Conservation (phyloP, 2,113 vertebrate genomes). For the Choloepus hoffmanni region DNA sequence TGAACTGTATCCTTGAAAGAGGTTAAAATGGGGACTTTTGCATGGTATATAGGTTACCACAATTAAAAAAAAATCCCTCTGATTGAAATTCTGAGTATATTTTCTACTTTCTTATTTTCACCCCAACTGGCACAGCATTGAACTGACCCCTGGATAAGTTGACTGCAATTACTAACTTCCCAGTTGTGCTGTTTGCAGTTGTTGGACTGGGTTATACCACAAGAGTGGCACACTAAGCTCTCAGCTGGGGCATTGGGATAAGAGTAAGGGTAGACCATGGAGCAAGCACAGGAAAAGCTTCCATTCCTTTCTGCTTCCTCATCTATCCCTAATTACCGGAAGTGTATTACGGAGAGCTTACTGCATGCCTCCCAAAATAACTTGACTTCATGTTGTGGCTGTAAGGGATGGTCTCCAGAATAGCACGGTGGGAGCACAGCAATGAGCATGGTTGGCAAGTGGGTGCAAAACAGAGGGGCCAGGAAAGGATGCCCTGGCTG, state of each 20-base stretch:
- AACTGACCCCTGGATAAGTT: background rate
- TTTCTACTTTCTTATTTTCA: constrained; percentile 1
- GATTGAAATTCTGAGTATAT: constrained; percentile 12
- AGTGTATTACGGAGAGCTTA: background rate
- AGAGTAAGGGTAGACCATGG: background rate
- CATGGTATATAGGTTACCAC: no score
- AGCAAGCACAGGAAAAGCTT: background rate
- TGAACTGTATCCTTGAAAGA: no score
- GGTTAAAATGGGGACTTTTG: no score
- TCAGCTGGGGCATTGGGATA: background rate
- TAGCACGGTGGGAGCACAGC: background rate
- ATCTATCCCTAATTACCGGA: background rate
- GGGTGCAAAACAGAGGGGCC: background rate
- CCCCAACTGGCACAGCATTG: background rate
- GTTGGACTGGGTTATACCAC: background rate
- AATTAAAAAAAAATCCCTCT: background rate
- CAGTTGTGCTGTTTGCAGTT: background rate
- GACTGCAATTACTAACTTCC: background rate
- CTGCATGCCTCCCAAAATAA: background rate
- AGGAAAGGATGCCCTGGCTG: background rate
- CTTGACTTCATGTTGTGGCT: background rate
- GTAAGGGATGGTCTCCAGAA: background rate
- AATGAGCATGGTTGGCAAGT: background rate
- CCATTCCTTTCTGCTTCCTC: background rate
- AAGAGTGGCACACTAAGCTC: background rate